These are phyloP conservation scores for Cinclus mexicanus DNA, from an alignment of 2,113 vertebrate species.

Conservation along the genomic window DNA sequence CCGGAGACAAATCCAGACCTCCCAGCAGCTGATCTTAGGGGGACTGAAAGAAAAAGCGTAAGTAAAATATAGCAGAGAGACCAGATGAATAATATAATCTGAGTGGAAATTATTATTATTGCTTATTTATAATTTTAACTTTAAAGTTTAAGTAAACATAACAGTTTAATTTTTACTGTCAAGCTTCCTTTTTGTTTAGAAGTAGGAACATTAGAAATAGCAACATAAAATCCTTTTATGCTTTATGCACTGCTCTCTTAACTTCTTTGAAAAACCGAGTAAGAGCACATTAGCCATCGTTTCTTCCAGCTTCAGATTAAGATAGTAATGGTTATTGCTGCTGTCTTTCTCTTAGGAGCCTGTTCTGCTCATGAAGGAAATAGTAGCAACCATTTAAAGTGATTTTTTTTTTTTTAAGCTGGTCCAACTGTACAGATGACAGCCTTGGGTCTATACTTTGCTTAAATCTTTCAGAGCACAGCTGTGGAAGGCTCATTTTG, in stretches of 20 bases:
- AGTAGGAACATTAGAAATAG: neutral
- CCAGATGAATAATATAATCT: neutral
- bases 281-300: neutral
- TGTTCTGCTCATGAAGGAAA: neutral
- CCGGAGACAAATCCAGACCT: neutral
- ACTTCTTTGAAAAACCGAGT: neutral
- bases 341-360: neutral
- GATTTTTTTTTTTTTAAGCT: neutral
- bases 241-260: neutral
- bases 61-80: neutral
- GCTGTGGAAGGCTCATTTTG: neutral
- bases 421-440: neutral
- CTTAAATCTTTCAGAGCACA: neutral
- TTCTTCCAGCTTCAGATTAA: neutral
- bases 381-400: neutral
- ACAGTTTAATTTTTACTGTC: neutral
- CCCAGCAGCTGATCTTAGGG: neutral
- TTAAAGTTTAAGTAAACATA: neutral
- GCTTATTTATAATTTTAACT: neutral
- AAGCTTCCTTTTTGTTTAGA: neutral
- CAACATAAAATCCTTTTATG: neutral
- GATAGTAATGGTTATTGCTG: neutral
- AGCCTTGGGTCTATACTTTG: fast-evolving
- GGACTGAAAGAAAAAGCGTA: neutral
- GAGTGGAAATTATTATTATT: neutral